These are phyloP conservation scores for Balaenoptera acutorostrata DNA, from an alignment of 2,113 vertebrate genomes.

Conservation along the genomic window DNA sequence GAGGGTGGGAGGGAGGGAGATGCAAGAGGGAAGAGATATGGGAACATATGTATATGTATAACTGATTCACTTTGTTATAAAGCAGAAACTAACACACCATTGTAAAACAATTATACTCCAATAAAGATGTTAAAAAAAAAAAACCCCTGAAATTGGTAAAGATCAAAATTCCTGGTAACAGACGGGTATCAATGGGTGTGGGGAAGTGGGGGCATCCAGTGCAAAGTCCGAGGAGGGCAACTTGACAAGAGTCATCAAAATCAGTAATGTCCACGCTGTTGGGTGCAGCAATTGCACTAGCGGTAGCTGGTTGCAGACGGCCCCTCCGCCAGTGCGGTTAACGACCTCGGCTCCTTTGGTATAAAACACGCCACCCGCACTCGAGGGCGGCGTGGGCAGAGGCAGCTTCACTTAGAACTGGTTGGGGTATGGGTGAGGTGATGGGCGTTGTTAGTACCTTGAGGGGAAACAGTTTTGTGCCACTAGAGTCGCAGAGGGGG, in stretches of 20 bases:
- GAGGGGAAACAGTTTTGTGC: not conserved
- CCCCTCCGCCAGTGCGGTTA: not conserved
- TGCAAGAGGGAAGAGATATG: too few relatives aligned
- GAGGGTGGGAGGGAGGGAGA: too few relatives aligned
- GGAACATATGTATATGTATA: too few relatives aligned
- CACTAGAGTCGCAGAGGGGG: not conserved
- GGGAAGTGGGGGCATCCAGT: not conserved
- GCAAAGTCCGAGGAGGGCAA: not conserved
- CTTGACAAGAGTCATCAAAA: not conserved
- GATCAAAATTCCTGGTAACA: not conserved
- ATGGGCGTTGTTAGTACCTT: not conserved
- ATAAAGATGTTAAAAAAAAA: too few relatives aligned
- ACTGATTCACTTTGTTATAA: too few relatives aligned
- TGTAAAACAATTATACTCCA: too few relatives aligned
- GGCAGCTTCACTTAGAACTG: not conserved
- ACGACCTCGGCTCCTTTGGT: fast-evolving
- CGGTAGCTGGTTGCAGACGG: too few relatives aligned
- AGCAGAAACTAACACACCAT: too few relatives aligned
- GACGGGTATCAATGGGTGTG: not conserved
- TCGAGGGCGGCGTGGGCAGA: not conserved
- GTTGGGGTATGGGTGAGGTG: not conserved
- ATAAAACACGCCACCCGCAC: fast-evolving
- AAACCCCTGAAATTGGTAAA: not conserved
- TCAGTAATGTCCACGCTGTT: fast-evolving
- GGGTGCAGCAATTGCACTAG: not conserved